A percentile compares a stretch with the other conserved stretches of the same genome.
Evolutionary conservation across 1,140 invertebrate genomes (phyloP).

Genomic region (Steinernema feltiae): DNA sequence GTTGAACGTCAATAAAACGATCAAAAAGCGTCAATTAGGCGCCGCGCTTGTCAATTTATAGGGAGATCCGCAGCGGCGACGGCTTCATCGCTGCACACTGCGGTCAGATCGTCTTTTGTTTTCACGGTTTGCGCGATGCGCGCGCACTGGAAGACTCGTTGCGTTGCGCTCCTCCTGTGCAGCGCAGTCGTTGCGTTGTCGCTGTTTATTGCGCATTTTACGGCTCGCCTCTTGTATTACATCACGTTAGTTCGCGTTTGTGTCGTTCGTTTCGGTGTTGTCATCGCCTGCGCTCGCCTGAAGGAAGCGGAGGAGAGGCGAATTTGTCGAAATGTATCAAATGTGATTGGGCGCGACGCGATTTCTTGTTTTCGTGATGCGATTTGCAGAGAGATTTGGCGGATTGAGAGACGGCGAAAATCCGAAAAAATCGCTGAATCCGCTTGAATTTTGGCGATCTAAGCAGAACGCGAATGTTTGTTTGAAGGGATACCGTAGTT

Average conservation of each 20-base stretch:
- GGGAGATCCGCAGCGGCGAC: too few relatives aligned
- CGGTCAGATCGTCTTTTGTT: too few relatives aligned
- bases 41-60: too few relatives aligned
- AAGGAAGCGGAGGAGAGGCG: neutral
- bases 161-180: too few relatives aligned
- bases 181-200: too few relatives aligned
- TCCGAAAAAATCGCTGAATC: neutral
- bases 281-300: too few relatives aligned
- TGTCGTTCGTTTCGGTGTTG: neutral
- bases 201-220: constrained; percentile 11
- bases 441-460: neutral
- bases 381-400: neutral
- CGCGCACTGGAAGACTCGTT: neutral
- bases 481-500: too few relatives aligned
- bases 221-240: constrained; percentile 13
- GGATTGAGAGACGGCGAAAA: too few relatives aligned
- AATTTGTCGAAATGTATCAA: constrained; percentile 13
- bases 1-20: too few relatives aligned
- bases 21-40: too few relatives aligned
- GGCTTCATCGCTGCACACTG: too few relatives aligned
- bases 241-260: neutral
- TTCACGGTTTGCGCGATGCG: neutral
- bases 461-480: too few relatives aligned
- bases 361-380: neutral
- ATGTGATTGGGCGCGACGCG: neutral